Evolutionary conservation across 2,113 vertebrate genomes (phyloP).

Genomic region (Tonatia bakeri): DNA sequence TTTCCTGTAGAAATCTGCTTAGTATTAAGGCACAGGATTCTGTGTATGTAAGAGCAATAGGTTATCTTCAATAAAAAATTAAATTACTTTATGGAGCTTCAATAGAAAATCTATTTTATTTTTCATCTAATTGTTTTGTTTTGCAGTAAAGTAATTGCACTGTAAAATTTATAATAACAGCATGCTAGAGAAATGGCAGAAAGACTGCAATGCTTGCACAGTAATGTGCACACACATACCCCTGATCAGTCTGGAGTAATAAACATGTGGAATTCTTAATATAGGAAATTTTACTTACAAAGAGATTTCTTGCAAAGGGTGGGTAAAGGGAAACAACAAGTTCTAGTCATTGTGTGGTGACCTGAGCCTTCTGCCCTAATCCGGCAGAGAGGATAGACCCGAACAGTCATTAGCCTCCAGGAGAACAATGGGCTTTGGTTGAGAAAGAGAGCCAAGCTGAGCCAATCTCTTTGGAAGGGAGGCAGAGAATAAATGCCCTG

Average conservation of each 20-base stretch:
- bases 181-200: neutral
- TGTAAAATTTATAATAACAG: neutral
- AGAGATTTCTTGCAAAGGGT: neutral
- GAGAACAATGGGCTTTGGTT: neutral
- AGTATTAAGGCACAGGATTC: neutral
- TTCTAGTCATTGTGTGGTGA: neutral
- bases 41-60: neutral
- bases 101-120: neutral
- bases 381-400: neutral
- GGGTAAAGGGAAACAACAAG: neutral
- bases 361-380: neutral
- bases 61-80: neutral
- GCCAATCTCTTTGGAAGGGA: neutral
- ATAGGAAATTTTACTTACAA: neutral
- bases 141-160: neutral
- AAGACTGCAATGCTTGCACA: neutral
- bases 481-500: neutral
- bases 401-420: neutral
- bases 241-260: neutral
- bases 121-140: neutral
- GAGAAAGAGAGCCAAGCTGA: neutral
- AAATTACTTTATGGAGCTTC: neutral
- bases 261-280: neutral
- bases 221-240: neutral
- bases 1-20: conserved; percentile 6